Conservation (phyloP, 2,888 invertebrate species). For the Troglohyphantes excavatus region DNA sequence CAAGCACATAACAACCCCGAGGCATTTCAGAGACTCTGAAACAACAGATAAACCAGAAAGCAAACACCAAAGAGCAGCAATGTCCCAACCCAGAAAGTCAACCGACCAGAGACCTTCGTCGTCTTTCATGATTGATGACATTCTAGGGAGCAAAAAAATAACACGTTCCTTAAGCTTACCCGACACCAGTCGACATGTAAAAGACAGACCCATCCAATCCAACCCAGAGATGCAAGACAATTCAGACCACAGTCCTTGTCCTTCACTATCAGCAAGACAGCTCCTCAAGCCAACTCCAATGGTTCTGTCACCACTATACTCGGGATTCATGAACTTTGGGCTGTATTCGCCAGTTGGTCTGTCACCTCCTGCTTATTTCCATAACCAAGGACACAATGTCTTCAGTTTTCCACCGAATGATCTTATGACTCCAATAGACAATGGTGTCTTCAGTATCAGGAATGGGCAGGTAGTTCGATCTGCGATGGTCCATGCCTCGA, state of each 20-base stretch:
- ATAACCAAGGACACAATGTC: slow-evolving; percentile 34
- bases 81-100: neutral
- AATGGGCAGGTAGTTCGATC: slow-evolving; percentile 55
- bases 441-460: slow-evolving; percentile 13
- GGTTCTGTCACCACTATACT: slow-evolving; percentile 51
- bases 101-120: slow-evolving; percentile 20
- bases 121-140: slow-evolving; percentile 72
- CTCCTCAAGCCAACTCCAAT: slow-evolving; percentile 62
- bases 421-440: slow-evolving; percentile 23
- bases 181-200: neutral
- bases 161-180: slow-evolving; percentile 20
- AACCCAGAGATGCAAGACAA: slow-evolving; percentile 28
- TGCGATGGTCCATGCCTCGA: slow-evolving; percentile 34
- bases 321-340: slow-evolving; percentile 54
- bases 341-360: slow-evolving; percentile 41
- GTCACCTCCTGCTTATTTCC: slow-evolving; percentile 25
- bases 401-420: slow-evolving; percentile 59
- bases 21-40: neutral
- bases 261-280: slow-evolving; percentile 10
- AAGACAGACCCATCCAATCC: neutral
- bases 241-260: slow-evolving; percentile 15
- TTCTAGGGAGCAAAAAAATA: slow-evolving; percentile 42
- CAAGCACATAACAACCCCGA: slow-evolving; percentile 21
- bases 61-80: neutral
- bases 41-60: neutral